Percentiles rank a stretch among this genome's conserved stretches.
phyloP scores from a whole-genome alignment of 2,797 vertebrate species.

The Cygnus olor region DNA sequence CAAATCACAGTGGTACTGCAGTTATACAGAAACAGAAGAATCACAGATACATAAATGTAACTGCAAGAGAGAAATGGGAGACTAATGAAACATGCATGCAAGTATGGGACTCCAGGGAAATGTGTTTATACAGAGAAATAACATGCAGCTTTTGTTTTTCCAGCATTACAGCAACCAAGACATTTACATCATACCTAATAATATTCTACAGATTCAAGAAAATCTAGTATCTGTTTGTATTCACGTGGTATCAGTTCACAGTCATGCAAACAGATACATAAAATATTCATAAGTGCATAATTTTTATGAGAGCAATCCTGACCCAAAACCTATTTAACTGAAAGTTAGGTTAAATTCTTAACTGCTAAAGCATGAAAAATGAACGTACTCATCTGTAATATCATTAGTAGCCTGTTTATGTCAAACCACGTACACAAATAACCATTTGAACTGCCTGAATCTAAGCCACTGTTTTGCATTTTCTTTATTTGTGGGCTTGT shows the following conservation, averaged over 20 bases:
- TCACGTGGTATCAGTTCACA: background rate
- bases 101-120: background rate
- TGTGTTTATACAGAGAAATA: background rate
- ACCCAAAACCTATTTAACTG: background rate
- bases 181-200: background rate
- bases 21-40: background rate
- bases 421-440: background rate
- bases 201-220: background rate
- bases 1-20: background rate
- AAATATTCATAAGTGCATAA: background rate
- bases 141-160: background rate
- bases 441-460: background rate
- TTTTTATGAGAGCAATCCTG: background rate
- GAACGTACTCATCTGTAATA: background rate
- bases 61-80: background rate
- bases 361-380: background rate
- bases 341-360: background rate
- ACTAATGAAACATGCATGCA: background rate
- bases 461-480: background rate
- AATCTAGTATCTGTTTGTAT: background rate
- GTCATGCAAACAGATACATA: background rate
- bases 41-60: background rate
- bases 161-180: background rate
- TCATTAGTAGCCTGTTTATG: background rate
- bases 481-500: background rate